A percentile compares a stretch with the other conserved stretches of the same genome.
Conservation (phyloP, 2,113 vertebrate genomes). For the Nicator chloris region DNA sequence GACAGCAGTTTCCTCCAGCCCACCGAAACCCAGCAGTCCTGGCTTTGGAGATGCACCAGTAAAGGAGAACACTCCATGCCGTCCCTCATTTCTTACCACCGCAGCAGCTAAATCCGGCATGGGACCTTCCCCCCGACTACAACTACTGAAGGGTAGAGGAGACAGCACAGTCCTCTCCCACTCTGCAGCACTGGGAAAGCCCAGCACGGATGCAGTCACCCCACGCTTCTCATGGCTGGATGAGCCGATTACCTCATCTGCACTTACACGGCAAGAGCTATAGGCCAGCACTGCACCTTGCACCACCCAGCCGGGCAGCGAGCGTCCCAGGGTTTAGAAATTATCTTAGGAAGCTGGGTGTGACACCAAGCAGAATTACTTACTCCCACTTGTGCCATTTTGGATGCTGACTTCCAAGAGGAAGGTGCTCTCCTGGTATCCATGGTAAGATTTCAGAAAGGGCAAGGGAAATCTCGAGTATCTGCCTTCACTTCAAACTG, state of each 20-base stretch:
- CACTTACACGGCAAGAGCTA: not conserved
- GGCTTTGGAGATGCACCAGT: not conserved
- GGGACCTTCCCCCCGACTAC: not conserved
- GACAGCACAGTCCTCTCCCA: not conserved
- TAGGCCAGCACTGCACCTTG: not conserved
- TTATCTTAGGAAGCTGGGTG: not conserved
- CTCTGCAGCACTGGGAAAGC: not conserved
- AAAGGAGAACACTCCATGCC: not conserved
- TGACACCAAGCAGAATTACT: not conserved
- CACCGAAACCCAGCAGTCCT: rapidly evolving
- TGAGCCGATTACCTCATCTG: not conserved
- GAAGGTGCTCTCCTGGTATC: not conserved
- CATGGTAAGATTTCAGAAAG: not conserved
- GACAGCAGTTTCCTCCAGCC: not conserved
- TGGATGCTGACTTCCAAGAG: not conserved
- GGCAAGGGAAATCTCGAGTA: not conserved
- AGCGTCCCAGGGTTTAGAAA: not conserved
- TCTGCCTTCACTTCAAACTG: not conserved
- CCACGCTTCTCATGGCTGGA: not conserved
- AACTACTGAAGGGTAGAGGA: not conserved
- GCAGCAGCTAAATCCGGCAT: not conserved
- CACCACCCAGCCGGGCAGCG: not conserved
- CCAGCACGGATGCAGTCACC: rapidly evolving
- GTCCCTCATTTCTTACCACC: not conserved
- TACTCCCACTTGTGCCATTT: not conserved